These are phyloP conservation scores for Cervus canadensis DNA, from an alignment of 2,113 vertebrate species.

Conservation along the genomic window DNA sequence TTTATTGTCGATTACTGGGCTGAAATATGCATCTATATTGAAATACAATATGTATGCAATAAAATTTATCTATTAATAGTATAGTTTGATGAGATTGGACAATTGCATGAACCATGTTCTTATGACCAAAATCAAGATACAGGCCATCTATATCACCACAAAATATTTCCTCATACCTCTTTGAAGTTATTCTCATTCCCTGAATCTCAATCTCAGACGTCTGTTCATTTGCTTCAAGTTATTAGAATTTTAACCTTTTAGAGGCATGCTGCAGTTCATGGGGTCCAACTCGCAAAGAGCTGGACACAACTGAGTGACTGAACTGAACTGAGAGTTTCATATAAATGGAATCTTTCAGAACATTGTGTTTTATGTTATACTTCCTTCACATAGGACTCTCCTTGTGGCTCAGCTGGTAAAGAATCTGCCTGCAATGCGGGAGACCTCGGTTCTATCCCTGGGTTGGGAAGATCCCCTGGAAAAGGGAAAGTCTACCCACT, in stretches of 20 bases:
- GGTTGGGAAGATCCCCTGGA: neutral
- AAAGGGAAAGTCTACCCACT: neutral
- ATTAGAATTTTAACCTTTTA: neutral
- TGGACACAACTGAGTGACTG: rapidly evolving
- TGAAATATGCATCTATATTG: neutral
- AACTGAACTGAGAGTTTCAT: neutral
- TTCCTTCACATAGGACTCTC: neutral
- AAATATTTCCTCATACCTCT: neutral
- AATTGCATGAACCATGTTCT: neutral
- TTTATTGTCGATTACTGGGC: neutral
- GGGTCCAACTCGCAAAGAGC: neutral
- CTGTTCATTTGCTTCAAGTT: neutral
- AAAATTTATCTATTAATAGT: neutral
- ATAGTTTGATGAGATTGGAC: neutral
- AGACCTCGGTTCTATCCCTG: neutral
- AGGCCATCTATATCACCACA: neutral
- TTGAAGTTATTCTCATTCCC: neutral
- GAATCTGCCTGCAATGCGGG: neutral
- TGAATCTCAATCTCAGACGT: no score
- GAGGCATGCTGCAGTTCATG: neutral
- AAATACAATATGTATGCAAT: neutral
- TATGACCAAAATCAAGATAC: neutral
- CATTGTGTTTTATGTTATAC: neutral
- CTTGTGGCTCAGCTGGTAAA: neutral
- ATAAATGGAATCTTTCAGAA: neutral